A percentile compares a stretch with the other conserved stretches of the same genome.
Conservation (phyloP, 1,140 invertebrate species). For the Phenacoccus solenopsis region DNA sequence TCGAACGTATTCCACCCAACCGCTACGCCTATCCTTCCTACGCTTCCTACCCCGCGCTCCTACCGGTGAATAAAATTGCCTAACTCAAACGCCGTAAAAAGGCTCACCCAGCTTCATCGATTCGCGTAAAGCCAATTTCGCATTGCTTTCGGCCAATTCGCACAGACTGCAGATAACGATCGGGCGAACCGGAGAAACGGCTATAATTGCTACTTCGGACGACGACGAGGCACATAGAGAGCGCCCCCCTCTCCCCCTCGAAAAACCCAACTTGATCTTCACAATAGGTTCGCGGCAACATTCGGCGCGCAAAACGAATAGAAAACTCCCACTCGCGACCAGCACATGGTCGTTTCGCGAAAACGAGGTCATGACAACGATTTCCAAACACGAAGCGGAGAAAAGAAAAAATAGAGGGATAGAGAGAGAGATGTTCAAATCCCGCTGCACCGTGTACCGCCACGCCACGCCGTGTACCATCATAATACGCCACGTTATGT, state of each 20-base stretch:
- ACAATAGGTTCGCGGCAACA: not conserved
- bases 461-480: no score
- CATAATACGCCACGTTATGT: no score
- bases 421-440: not conserved
- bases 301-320: not conserved
- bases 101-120: not conserved
- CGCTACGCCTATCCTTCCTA: no score
- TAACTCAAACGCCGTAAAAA: not conserved
- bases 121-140: not conserved
- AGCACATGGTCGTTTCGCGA: conserved; percentile 11
- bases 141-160: not conserved
- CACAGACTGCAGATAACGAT: not conserved
- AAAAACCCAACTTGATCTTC: no score
- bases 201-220: no score
- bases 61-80: not conserved
- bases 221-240: no score
- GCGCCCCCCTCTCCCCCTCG: no score
- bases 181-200: no score
- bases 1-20: no score
- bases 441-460: no score
- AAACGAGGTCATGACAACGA: conserved; percentile 16
- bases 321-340: not conserved
- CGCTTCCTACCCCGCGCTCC: not conserved
- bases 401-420: not conserved
- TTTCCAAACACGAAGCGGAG: not conserved